Evolutionary conservation across 2,113 vertebrate genomes (phyloP).

Genomic region (Dromiciops gliroides): DNA sequence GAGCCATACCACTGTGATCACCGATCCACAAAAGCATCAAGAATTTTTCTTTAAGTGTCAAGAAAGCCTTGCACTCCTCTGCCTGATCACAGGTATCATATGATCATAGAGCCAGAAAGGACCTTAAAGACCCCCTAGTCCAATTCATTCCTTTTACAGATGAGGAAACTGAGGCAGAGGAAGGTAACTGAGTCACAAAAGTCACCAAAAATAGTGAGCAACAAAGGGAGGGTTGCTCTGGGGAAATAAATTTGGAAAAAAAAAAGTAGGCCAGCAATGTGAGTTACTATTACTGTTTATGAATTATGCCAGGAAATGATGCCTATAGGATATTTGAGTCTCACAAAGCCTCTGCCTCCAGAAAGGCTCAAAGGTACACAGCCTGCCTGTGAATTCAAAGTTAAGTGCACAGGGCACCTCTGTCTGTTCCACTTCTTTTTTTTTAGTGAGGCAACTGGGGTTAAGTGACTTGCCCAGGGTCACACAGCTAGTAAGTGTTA

Average conservation of each 20-base stretch:
- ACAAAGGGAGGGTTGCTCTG: neutral
- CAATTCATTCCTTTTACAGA: neutral
- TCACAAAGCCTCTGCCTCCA: neutral
- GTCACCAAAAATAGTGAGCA: neutral
- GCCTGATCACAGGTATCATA: neutral
- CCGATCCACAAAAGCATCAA: neutral
- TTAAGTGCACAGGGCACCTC: neutral
- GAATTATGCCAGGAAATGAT: neutral
- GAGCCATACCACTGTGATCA: neutral
- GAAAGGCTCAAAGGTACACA: neutral
- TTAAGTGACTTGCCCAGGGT: no score
- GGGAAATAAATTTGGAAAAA: neutral
- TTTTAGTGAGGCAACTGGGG: no score
- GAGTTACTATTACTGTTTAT: neutral
- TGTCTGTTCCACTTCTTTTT: neutral
- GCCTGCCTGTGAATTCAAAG: neutral
- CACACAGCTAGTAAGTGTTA: no score
- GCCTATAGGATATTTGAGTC: neutral
- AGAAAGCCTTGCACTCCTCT: neutral
- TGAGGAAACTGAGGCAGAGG: neutral
- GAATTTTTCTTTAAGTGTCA: neutral
- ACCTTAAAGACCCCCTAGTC: neutral
- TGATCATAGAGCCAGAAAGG: neutral
- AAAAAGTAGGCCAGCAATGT: neutral
- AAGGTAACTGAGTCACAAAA: neutral